Base-by-base conservation (phyloP, 30 jellyfish, hydroid and myxozoan species). In the Pelagia noctiluca region DNA sequence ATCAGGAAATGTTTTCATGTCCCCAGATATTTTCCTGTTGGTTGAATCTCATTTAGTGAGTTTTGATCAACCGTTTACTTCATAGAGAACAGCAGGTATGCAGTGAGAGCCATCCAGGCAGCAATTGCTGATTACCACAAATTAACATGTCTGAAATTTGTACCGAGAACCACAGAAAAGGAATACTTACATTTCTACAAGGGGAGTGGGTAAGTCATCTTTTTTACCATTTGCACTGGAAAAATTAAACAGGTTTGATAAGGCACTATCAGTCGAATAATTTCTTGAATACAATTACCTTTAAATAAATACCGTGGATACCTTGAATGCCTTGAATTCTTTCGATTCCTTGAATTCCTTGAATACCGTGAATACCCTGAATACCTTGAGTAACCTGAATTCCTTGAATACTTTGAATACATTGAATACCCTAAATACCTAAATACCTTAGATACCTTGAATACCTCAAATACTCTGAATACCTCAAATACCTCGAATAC, bases 41-140 rank as follows among this genome's bases (percentile, higher is more conserved):
- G 12, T 42, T 5, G 8, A 42, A 5, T 8, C 57, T 42, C 12
- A 42, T 42, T 42, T 42, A 16, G 8, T 42, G 12, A 42, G 12
- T 5, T 5, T 42, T 42, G 8, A 42, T 42, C 57, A 42, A 42
- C 8, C 57, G 12, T 52, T 19, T 52, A 10, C 4, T 52, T 52
- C 21, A 3, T 12, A 80, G 90, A 33, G 16, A 63, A 13, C 4
- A 21, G 54, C 57, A 8, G 74, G 12, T 61, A 65, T 36, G 90
- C 90, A 0, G 38, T 80, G 2, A n/a, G 71, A 26, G 83, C 65
- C n/a, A 80, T 80, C 0, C 71, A 46, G 1, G 57, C 57, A 3
- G 76, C 92, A 32, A 67, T 82, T 53, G 92, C 92, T 35, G 92
- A 82, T 29, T 82, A 66, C 60, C 86, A 82, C 61, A 50, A 69